phyloP scores from a whole-genome alignment of 2,888 invertebrate genomes.

The Ormyrus rosae region DNA sequence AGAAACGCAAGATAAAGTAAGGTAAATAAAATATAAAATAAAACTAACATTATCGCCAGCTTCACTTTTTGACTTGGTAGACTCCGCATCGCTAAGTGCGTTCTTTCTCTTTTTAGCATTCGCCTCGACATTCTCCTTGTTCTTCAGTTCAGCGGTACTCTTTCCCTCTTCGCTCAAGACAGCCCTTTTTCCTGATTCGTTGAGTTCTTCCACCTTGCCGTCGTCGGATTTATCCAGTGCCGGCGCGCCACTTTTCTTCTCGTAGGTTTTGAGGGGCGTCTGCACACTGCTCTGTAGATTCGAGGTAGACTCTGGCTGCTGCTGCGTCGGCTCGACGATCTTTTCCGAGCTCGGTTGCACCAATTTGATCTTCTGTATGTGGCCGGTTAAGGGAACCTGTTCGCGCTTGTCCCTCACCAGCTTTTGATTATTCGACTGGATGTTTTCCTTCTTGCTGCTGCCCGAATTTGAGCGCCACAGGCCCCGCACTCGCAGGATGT shows the following conservation, averaged over 20 bases:
- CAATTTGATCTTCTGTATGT: constrained; percentile 73
- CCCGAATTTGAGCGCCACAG: constrained; percentile 80
- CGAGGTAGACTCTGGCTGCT: constrained; percentile 43
- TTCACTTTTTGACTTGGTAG: constrained; percentile 72
- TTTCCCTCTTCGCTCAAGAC: constrained; percentile 65
- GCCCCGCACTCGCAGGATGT: constrained; percentile 88
- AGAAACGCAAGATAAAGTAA: neutral
- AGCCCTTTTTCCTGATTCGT: constrained; percentile 46
- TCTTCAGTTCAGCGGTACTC: constrained; percentile 68
- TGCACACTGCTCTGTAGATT: constrained; percentile 54
- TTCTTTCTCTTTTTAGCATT: constrained; percentile 68
- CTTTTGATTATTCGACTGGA: constrained; percentile 77
- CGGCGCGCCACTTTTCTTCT: constrained; percentile 33
- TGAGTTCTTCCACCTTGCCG: constrained; percentile 20
- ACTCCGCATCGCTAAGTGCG: constrained; percentile 69
- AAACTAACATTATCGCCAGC: constrained; percentile 55
- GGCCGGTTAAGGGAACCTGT: constrained; percentile 65
- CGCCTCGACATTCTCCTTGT: constrained; percentile 70
- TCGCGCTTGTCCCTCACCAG: constrained; percentile 77
- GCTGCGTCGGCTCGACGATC: constrained; percentile 59
- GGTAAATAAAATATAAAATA: neutral
- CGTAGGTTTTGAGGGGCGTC: constrained; percentile 42
- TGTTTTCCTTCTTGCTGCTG: constrained; percentile 68
- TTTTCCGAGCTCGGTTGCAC: constrained; percentile 69
- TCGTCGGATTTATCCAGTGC: constrained; percentile 40